Percentiles rank a stretch among this genome's conserved stretches.
Conservation (phyloP, 2,797 vertebrate species). For the Taenioides sp. region DNA sequence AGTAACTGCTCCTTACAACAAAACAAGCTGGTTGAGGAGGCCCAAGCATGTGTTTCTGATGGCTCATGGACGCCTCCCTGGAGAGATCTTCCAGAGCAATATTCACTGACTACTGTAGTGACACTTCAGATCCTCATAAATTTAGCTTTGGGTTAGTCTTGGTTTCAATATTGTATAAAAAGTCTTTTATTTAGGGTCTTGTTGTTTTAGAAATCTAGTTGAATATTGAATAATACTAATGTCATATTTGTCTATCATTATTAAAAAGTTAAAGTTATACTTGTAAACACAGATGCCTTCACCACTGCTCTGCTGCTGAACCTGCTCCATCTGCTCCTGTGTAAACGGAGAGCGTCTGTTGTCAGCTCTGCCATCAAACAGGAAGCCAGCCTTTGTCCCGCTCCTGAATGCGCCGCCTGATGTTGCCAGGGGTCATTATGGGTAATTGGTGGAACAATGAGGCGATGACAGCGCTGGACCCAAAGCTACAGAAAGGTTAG, state of each 20-base stretch:
- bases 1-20: no score
- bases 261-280: background rate
- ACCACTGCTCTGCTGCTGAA: slow-evolving; percentile 15
- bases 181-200: no score
- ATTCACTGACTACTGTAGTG: no score
- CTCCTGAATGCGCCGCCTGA: slow-evolving; percentile 55
- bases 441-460: slow-evolving; percentile 78
- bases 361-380: slow-evolving; percentile 47
- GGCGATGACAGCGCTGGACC: slow-evolving; percentile 71
- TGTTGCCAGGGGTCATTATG: slow-evolving; percentile 77
- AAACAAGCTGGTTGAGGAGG: no score
- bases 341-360: slow-evolving; percentile 22
- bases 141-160: no score
- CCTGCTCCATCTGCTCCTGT: slow-evolving; percentile 14
- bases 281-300: background rate
- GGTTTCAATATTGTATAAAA: no score
- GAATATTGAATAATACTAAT: background rate
- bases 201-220: background rate
- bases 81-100: no score
- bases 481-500: slow-evolving; percentile 46
- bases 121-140: no score
- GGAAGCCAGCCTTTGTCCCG: slow-evolving; percentile 66
- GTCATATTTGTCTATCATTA: background rate
- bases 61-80: no score
- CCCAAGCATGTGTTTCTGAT: no score